Evolutionary conservation across 2,888 invertebrate species (phyloP).

Genomic region (Druceiella hillmani): DNA sequence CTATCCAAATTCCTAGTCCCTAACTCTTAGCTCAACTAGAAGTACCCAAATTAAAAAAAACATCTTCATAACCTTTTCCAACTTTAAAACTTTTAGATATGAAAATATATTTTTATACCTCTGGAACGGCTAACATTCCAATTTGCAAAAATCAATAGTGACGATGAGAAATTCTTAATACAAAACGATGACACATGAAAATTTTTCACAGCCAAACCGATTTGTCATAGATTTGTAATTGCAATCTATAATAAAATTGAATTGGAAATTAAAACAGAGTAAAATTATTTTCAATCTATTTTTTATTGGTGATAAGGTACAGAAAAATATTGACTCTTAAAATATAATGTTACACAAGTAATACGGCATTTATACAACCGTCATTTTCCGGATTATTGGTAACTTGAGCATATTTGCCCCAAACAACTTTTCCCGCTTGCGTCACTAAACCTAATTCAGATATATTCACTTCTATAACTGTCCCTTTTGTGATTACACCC

Average conservation of each 20-base stretch:
- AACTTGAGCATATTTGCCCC: constrained; percentile 99
- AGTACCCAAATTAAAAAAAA: too few species aligned
- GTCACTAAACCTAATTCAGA: constrained; percentile 98
- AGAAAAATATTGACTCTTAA: too few species aligned
- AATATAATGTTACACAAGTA: constrained; percentile 68
- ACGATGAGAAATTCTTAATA: too few species aligned
- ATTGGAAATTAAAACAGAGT: constrained; percentile 6
- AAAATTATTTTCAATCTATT: constrained; percentile 3
- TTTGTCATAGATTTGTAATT: too few species aligned
- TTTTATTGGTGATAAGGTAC: not conserved
- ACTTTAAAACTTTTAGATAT: too few species aligned
- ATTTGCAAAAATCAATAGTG: too few species aligned
- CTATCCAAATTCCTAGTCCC: too few species aligned
- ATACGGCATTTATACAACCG: constrained; percentile 98
- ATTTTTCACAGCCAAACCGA: not conserved
- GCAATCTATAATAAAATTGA: too few species aligned
- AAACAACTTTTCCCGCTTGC: constrained; percentile 97
- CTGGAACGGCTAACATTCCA: too few species aligned
- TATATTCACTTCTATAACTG: constrained; percentile 96
- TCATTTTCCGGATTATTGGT: constrained; percentile 99
- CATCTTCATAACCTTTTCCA: too few species aligned
- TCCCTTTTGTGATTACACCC: constrained; percentile 98
- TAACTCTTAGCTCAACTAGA: too few species aligned
- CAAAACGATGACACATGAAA: constrained; percentile 5
- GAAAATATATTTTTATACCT: too few species aligned